Evolutionary conservation across 2,113 vertebrate species (phyloP).

Genomic region (Ophthalmolycus amberensis): DNA sequence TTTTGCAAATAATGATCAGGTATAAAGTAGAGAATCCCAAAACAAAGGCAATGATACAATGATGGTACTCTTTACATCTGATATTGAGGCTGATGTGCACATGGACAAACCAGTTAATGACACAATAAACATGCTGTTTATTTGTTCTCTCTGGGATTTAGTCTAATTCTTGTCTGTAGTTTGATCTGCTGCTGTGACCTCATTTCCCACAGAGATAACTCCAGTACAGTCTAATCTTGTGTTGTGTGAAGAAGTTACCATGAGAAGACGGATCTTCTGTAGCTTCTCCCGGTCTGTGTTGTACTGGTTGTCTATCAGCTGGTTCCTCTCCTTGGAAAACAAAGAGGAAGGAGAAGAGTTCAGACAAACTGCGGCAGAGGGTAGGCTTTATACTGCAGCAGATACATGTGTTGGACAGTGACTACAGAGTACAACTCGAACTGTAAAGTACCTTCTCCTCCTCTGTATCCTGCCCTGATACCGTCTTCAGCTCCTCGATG

Average conservation of each 20-base stretch:
- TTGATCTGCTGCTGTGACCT: slow-evolving; percentile 16
- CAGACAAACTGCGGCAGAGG: background rate
- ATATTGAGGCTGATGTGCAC: background rate
- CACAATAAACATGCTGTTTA: background rate
- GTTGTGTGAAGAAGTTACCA: slow-evolving; percentile 82
- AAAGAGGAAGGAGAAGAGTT: background rate
- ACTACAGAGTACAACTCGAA: background rate
- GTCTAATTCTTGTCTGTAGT: background rate
- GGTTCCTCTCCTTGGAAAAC: slow-evolving; percentile 85
- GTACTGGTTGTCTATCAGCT: slow-evolving; percentile 90
- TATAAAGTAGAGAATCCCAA: background rate
- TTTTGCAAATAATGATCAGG: background rate
- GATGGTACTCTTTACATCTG: too few species aligned
- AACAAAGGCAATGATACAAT: background rate
- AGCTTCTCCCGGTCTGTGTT: slow-evolving; percentile 92
- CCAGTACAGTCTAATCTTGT: slow-evolving; percentile 27
- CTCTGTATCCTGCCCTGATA: slow-evolving; percentile 78
- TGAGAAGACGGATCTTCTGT: slow-evolving; percentile 93
- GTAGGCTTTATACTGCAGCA: background rate
- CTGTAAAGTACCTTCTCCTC: slow-evolving; percentile 86
- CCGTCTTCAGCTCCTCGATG: slow-evolving; percentile 88
- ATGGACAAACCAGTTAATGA: background rate
- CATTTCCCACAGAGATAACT: background rate
- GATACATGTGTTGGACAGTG: background rate
- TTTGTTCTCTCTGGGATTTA: background rate